These are phyloP conservation scores for Umimayanthus kanabou DNA, from an alignment of 92 coral and sea anemone species.

Conservation along the genomic window DNA sequence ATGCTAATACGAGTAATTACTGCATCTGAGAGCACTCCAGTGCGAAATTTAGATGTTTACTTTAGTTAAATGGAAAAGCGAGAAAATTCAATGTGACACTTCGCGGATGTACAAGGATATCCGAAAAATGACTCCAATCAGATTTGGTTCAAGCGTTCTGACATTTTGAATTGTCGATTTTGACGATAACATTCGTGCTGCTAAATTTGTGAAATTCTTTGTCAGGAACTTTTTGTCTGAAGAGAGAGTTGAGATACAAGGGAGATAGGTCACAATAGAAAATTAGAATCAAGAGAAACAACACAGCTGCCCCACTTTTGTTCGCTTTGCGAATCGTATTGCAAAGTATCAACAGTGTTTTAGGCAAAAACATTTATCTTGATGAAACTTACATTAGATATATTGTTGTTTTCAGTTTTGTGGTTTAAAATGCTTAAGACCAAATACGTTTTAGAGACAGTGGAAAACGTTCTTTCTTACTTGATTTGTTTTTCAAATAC, in stretches of 20 bases:
- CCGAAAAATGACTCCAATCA: background rate
- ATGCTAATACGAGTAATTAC: constrained; percentile 84
- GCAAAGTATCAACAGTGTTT: constrained; percentile 41
- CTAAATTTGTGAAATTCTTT: constrained; percentile 31
- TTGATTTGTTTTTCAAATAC: constrained; percentile 40
- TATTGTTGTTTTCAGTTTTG: constrained; percentile 26
- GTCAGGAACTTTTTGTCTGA: constrained; percentile 25
- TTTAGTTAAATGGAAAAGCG: constrained; percentile 70
- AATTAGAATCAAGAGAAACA: constrained; percentile 81
- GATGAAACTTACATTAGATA: constrained; percentile 17
- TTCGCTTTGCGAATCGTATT: constrained; percentile 59
- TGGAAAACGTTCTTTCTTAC: constrained; percentile 13
- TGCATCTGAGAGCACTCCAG: constrained; percentile 62
- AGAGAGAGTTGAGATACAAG: constrained; percentile 43
- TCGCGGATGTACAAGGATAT: constrained; percentile 33
- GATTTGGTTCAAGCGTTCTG: constrained; percentile 8
- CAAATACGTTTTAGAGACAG: constrained; percentile 41
- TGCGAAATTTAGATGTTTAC: constrained; percentile 64
- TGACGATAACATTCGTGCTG: constrained; percentile 23
- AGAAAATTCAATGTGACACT: constrained; percentile 49
- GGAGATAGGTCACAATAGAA: constrained; percentile 62
- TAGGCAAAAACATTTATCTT: constrained; percentile 22
- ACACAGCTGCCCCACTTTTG: constrained; percentile 74
- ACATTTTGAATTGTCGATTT: constrained; percentile 30
- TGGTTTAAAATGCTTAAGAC: constrained; percentile 4